These are phyloP conservation scores for Gasterosteus nipponicus DNA, from an alignment of 2,113 vertebrate species.

Conservation along the genomic window DNA sequence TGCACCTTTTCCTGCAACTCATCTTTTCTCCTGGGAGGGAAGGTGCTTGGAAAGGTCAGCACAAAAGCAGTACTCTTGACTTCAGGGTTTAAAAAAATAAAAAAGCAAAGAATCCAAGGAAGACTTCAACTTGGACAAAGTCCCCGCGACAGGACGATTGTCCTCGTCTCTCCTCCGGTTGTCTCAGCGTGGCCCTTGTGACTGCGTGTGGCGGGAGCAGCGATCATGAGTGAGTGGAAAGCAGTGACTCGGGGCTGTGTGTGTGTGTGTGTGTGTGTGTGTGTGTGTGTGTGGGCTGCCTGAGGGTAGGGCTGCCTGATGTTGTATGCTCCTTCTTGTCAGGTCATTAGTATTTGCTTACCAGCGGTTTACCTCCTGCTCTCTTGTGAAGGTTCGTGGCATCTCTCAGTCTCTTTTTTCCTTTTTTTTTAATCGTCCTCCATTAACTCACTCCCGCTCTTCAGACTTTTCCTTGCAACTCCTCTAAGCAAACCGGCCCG, in stretches of 20 bases:
- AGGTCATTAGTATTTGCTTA: slow-evolving; percentile 78
- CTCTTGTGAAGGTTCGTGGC: slow-evolving; percentile 36
- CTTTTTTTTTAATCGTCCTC: slow-evolving; percentile 19
- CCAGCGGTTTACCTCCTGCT: slow-evolving; percentile 67
- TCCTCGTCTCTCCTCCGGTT: slow-evolving; percentile 59
- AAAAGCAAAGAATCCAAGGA: not conserved
- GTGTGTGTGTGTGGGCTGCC: slow-evolving; percentile 14
- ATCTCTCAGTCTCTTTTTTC: slow-evolving; percentile 57
- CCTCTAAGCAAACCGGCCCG: slow-evolving; percentile 22
- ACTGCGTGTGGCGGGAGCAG: slow-evolving; percentile 40
- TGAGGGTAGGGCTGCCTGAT: slow-evolving; percentile 46
- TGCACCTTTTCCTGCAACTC: slow-evolving; percentile 98
- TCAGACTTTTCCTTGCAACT: slow-evolving; percentile 55
- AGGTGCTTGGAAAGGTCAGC: slow-evolving; percentile 55
- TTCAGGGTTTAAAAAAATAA: slow-evolving; percentile 48
- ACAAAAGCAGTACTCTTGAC: slow-evolving; percentile 47
- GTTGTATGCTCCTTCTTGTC: slow-evolving; percentile 38
- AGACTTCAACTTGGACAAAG: slow-evolving; percentile 46
- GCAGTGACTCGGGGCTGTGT: slow-evolving; percentile 25
- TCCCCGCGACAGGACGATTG: slow-evolving; percentile 16
- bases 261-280: slow-evolving; percentile 31
- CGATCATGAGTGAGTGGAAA: slow-evolving; percentile 59
- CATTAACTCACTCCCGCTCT: slow-evolving; percentile 33
- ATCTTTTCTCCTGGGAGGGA: slow-evolving; percentile 78
- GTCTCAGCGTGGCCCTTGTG: slow-evolving; percentile 63